These are phyloP conservation scores for Malurus melanocephalus DNA, from an alignment of 2,113 vertebrate genomes.

Conservation along the genomic window DNA sequence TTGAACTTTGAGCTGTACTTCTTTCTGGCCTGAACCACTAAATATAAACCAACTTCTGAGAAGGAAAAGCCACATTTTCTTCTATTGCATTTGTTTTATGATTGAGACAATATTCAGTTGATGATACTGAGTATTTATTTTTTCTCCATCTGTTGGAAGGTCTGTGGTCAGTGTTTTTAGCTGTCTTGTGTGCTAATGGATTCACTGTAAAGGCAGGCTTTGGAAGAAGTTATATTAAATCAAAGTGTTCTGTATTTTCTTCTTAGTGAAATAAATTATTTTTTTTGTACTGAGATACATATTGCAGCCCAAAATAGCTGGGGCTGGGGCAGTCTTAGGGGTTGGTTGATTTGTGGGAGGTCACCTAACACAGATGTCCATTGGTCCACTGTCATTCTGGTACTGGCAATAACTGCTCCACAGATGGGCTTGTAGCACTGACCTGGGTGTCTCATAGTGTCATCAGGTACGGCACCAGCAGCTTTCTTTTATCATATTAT, in stretches of 20 bases:
- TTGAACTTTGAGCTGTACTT: not conserved
- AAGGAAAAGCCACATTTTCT: not conserved
- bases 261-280: not conserved
- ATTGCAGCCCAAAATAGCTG: not conserved
- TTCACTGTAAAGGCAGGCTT: not conserved
- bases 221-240: not conserved
- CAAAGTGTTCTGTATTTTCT: not conserved
- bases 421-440: not conserved
- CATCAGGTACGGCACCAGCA: not conserved
- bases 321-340: fast-evolving
- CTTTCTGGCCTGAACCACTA: not conserved
- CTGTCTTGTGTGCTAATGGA: not conserved
- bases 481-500: not conserved
- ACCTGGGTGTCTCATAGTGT: not conserved
- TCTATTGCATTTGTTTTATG: not conserved
- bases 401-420: not conserved
- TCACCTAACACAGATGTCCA: not conserved
- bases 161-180: not conserved
- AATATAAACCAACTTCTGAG: not conserved
- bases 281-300: not conserved
- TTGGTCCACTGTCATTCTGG: not conserved
- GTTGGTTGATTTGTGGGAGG: not conserved
- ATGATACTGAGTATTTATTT: not conserved
- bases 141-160: not conserved
- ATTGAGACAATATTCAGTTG: not conserved